Evolutionary conservation across 2,888 invertebrate genomes (phyloP), one percentile per base, ranked within the genome.

Genomic region (Hipparchia sbordonii): DNA sequence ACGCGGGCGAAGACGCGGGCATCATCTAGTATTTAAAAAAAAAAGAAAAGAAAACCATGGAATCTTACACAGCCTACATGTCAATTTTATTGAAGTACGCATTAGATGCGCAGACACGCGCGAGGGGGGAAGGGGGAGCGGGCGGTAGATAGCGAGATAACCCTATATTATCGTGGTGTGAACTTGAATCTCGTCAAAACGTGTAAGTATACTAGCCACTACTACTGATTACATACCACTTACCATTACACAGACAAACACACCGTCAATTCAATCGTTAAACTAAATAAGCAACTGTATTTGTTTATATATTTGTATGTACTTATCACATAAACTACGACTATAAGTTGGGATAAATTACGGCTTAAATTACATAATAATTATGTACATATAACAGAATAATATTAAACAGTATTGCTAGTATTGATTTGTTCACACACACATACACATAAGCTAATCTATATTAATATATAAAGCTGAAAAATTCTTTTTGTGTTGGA

Each of bases 171-270:
- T 74, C 74, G 51, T 9, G n/a, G 13, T 23, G 48, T 63, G 72
- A 72, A 74, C 72, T 74, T 74, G 74, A 74, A 63, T 70, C 70
- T 23, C 60, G 56, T 62, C 67, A 10, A 74, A 72, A 65, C 74
- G 72, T 74, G 63, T 71, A 12, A 12, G 52, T 12, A n/a, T 54
- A 4, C 39, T 39, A 39, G 39, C 39, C 39, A 39, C 3, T 39
- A 39, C 2, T 5, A 54, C 52, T 48, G 48, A 48, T 48, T 48
- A 48, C 48, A 6, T 48, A 48, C 48, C 7, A 39, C 23, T 46
- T 46, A 46, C 46, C 13, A 56, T 33, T n/a, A 39, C 65, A 52
- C 66, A 62, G 62, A 60, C 54, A 7, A 6, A 54, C 45, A 48
- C 48, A 66, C 66, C 13, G 46, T 2, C 62, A n/a, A 33, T 59